Base-by-base conservation (phyloP, 2,113 vertebrate genomes). In the Erpornis zantholeuca region DNA sequence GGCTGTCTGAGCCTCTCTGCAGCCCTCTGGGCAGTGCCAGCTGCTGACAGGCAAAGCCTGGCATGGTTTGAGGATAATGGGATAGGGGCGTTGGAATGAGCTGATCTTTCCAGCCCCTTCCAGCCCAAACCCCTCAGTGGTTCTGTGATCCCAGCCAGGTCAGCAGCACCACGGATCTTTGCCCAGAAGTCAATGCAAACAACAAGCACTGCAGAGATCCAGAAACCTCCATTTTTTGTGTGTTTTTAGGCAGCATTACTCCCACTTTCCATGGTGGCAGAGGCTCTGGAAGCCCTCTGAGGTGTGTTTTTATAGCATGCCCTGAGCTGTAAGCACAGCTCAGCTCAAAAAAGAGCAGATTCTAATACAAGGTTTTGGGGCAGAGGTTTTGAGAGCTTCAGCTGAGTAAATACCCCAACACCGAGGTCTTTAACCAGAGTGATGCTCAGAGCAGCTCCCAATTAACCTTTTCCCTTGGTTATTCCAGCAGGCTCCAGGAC, bases 61-160 rank as follows among this genome's bases (percentile, higher is more conserved):
- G 52, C 1, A 2, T 5, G 21, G 49, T 6, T 13, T 4, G 9
- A 54, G 38, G 42, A 23, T 6, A 28, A 35, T 0, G 1, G 44
- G 33, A 49, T 17, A 7, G 53, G 8, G 36, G 14, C 3, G 2
- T 1, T 61, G 78, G 54, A n/a, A 54, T 40, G 6, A 6, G 25
- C 22, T 82, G 40, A 9, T 31, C 25, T 69, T 44, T 23, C 19
- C 47, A 82, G 47, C 21, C 24, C 70, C 45, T 60, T 60, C 36
- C 61, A 61, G 35, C 29, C 47, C 63, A 63, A 61, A 54, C 10
- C 35, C 40, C 40, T 28, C 63, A 0, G 2, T 27, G 47, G 14
- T 11, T 61, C 79, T 56, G 29, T 70, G n/a, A 15, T 4, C 33
- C 38, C 80, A 47, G 38, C 7, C 27, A 23, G 61, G 19, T 20